Evolutionary conservation across 2,888 invertebrate genomes (phyloP).

Genomic region (Stenoptilia bipunctidactyla): DNA sequence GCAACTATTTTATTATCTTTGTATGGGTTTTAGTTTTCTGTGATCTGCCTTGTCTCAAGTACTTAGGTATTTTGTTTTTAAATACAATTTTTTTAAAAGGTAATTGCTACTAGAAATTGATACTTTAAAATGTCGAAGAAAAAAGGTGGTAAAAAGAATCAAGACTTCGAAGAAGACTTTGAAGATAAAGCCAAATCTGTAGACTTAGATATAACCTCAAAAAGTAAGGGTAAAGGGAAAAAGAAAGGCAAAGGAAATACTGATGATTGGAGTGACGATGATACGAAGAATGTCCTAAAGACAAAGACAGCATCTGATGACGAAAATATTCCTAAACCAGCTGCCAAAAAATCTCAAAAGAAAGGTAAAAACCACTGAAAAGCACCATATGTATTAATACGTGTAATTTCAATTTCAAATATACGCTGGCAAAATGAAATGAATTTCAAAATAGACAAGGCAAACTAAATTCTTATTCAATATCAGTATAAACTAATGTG

Average conservation of each 20-base stretch:
- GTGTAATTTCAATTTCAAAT: too few species aligned
- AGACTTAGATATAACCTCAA: conserved; percentile 63
- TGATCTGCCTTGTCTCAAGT: too few species aligned
- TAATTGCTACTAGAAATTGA: too few species aligned
- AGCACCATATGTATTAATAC: too few species aligned
- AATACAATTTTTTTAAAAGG: too few species aligned
- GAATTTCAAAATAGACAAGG: too few species aligned
- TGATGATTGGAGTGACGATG: conserved; percentile 57
- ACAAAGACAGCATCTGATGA: conserved; percentile 45
- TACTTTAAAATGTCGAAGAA: conserved; percentile 68
- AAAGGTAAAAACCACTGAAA: conserved; percentile 42
- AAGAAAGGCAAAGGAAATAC: conserved; percentile 58
- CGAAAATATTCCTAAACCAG: conserved; percentile 46
- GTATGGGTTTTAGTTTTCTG: too few species aligned
- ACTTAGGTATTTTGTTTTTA: too few species aligned
- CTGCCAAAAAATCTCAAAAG: conserved; percentile 61
- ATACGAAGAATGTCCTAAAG: conserved; percentile 35
- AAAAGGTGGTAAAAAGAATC: conserved; percentile 70
- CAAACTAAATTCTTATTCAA: too few species aligned
- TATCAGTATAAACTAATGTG: too few species aligned
- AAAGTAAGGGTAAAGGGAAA: conserved; percentile 59
- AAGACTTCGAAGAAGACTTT: conserved; percentile 65
- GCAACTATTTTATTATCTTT: too few species aligned
- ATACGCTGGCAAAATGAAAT: too few species aligned
- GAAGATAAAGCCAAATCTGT: conserved; percentile 37